These are phyloP conservation scores for Heliconius congener DNA, from an alignment of 1,140 invertebrate genomes.

Conservation along the genomic window DNA sequence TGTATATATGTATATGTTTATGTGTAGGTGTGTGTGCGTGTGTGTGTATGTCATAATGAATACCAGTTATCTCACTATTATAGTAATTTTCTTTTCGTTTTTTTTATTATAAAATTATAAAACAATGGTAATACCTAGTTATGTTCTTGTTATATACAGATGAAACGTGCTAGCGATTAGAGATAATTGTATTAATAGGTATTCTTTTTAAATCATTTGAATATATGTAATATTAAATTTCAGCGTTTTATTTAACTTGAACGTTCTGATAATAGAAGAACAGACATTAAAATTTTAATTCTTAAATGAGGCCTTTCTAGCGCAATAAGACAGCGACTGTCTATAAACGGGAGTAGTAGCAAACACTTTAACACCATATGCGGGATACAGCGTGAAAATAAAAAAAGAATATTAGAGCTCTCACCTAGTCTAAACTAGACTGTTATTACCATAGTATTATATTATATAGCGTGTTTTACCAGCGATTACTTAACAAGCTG, in stretches of 20 bases:
- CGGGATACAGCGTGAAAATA: too few relatives aligned
- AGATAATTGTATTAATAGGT: background rate
- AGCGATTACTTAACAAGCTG: background rate
- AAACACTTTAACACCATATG: too few relatives aligned
- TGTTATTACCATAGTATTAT: background rate
- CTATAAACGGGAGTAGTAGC: too few relatives aligned
- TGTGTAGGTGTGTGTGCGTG: background rate
- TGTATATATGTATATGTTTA: background rate
- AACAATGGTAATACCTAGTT: background rate
- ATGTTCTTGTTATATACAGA: background rate
- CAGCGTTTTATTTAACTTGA: too few relatives aligned
- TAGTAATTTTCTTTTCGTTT: background rate
- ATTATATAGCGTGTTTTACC: background rate
- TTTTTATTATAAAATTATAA: slow-evolving; percentile 2
- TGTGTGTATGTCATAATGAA: background rate
- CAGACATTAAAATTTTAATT: too few relatives aligned
- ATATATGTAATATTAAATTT: too few relatives aligned
- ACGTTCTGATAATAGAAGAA: too few relatives aligned
- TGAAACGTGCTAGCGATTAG: background rate
- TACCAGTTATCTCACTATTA: slow-evolving; percentile 3
- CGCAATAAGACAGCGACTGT: too few relatives aligned
- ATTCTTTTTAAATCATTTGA: too few relatives aligned
- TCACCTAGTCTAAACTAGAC: too few relatives aligned
- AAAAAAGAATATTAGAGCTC: too few relatives aligned
- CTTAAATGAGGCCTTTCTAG: too few relatives aligned